phyloP scores from a whole-genome alignment of 2,113 vertebrate species.

The Miniopterus natalensis region DNA sequence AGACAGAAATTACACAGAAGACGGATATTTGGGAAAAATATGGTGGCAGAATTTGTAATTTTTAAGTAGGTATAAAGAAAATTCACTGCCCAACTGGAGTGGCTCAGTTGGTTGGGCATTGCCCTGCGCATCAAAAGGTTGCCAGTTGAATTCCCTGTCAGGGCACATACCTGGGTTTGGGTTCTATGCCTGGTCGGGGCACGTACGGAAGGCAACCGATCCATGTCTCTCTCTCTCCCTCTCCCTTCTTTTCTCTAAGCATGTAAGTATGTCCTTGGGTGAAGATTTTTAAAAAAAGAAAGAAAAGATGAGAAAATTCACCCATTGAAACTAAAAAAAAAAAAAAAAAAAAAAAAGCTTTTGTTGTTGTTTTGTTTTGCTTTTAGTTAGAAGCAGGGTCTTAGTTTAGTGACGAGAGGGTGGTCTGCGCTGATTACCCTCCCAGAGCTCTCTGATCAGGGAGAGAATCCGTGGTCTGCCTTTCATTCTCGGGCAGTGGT shows the following conservation, averaged over 20 bases:
- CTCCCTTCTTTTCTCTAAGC: background rate
- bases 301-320: slow-evolving; percentile 10
- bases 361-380: background rate
- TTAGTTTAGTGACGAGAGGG: background rate
- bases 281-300: background rate
- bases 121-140: background rate
- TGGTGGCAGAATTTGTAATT: slow-evolving; percentile 81
- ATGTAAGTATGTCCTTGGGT: background rate
- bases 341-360: no score
- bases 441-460: background rate
- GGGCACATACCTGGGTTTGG: background rate
- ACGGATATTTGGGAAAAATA: slow-evolving; percentile 82
- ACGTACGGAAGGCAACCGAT: background rate
- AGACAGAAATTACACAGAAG: slow-evolving; percentile 89
- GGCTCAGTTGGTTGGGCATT: background rate
- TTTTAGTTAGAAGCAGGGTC: slow-evolving; percentile 23
- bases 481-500: background rate
- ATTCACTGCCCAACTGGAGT: background rate
- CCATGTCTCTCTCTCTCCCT: background rate
- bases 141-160: background rate
- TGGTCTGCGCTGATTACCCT: no score
- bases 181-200: no score
- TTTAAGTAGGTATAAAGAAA: slow-evolving; percentile 66
- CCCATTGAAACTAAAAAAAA: background rate
- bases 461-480: no score